These are phyloP conservation scores for Hyles euphorbiae DNA, from an alignment of 1,140 invertebrate species.

Conservation along the genomic window DNA sequence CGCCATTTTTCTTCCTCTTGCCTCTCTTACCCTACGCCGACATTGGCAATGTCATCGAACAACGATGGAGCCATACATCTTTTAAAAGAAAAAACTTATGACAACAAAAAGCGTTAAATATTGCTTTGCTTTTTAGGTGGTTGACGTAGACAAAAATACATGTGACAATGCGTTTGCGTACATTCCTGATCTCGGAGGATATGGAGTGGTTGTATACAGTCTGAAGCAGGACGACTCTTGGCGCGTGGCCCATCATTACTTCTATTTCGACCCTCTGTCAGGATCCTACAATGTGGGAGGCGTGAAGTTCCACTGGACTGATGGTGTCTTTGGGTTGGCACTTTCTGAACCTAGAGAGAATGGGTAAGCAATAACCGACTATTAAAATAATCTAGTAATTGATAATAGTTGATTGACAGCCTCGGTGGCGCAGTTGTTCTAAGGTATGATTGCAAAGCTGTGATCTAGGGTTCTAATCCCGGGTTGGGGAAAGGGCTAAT, in stretches of 20 bases:
- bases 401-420: neutral
- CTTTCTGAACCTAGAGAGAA: conserved; percentile 77
- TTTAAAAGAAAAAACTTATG: too few relatives aligned
- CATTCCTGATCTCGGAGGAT: conserved; percentile 83
- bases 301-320: conserved; percentile 86
- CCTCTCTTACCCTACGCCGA: too few relatives aligned
- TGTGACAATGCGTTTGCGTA: conserved; percentile 86
- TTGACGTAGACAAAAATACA: conserved; percentile 80
- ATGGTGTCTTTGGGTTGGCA: conserved; percentile 83
- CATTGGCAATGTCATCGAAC: too few relatives aligned
- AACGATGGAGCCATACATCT: too few relatives aligned
- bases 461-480: too few relatives aligned
- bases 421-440: too few relatives aligned
- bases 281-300: conserved; percentile 83
- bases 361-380: conserved; percentile 52
- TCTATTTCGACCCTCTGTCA: conserved; percentile 86
- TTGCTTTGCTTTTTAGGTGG: conserved; percentile 62
- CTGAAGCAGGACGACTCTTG: conserved; percentile 84
- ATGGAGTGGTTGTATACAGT: conserved; percentile 85
- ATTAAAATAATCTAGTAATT: neutral
- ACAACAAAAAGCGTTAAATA: neutral
- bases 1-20: too few relatives aligned
- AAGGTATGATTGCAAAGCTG: too few relatives aligned
- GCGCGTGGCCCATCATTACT: conserved; percentile 86
- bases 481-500: too few relatives aligned